Evolutionary conservation across 2,113 vertebrate species (phyloP).

Genomic region (Ochotona curzoniae): DNA sequence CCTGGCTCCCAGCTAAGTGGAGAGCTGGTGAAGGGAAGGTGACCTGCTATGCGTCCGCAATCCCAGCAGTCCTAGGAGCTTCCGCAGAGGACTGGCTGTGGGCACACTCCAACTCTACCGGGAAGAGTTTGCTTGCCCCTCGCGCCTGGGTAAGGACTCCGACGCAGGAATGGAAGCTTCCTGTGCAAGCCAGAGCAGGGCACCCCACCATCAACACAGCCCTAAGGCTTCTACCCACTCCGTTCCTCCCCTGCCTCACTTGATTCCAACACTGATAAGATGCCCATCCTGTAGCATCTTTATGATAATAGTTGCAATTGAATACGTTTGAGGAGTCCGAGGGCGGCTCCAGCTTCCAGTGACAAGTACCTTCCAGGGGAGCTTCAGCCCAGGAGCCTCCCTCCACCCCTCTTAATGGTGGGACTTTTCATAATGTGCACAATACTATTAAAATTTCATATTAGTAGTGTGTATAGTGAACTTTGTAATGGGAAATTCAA

Average conservation of each 20-base stretch:
- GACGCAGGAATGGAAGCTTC: too few relatives aligned
- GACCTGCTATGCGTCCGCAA: not conserved
- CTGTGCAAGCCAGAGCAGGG: rapidly evolving
- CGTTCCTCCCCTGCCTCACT: not conserved
- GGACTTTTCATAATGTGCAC: slow-evolving; percentile 84
- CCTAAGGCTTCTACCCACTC: not conserved
- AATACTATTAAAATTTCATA: slow-evolving; percentile 89
- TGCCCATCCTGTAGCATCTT: not conserved
- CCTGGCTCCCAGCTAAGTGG: not conserved
- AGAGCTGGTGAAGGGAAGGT: not conserved
- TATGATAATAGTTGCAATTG: slow-evolving; percentile 56
- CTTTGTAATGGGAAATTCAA: slow-evolving; percentile 88
- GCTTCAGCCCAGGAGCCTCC: slow-evolving; percentile 33
- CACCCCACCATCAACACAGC: not conserved
- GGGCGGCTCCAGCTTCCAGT: not conserved
- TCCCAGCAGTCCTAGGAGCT: not conserved
- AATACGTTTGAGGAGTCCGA: not conserved
- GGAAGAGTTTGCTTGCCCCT: too few relatives aligned
- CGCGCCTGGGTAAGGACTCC: rapidly evolving
- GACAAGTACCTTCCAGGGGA: slow-evolving; percentile 66
- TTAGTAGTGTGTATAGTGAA: slow-evolving; percentile 84
- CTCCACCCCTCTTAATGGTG: slow-evolving; percentile 60
- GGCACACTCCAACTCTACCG: not conserved
- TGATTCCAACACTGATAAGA: slow-evolving; percentile 14
- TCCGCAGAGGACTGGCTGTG: too few relatives aligned